Conservation (phyloP, 2,797 vertebrate species). For the Tokudaia muenninki region DNA sequence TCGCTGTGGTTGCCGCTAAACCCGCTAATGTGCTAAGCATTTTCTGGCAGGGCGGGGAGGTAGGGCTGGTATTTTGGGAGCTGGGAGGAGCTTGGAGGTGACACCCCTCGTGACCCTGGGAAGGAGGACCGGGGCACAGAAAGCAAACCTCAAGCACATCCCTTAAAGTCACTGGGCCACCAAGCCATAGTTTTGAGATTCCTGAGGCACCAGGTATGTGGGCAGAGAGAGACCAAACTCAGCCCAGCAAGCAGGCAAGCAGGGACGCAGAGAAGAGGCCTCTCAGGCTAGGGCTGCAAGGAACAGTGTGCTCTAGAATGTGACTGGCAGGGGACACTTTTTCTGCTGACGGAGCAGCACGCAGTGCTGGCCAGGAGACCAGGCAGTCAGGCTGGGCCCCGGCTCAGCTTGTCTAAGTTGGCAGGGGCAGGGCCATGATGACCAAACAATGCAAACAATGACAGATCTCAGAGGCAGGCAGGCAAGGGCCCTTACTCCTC, state of each 20-base stretch:
- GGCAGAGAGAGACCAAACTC: neutral
- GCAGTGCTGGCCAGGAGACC: neutral
- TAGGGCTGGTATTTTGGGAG: slow-evolving; percentile 83
- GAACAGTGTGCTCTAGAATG: neutral
- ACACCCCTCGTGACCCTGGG: slow-evolving; percentile 65
- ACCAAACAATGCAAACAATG: slow-evolving; percentile 51
- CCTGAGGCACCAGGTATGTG: slow-evolving; percentile 53
- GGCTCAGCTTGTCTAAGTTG: slow-evolving; percentile 60
- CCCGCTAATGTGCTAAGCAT: slow-evolving; percentile 88
- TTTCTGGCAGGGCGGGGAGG: slow-evolving; percentile 85
- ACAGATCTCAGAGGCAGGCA: slow-evolving; percentile 7
- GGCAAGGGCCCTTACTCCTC: neutral
- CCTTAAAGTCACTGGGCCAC: slow-evolving; percentile 64
- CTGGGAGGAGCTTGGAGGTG: slow-evolving; percentile 73
- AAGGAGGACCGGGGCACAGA: slow-evolving; percentile 76
- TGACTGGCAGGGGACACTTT: slow-evolving; percentile 1
- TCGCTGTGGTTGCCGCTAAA: slow-evolving; percentile 81
- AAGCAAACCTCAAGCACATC: slow-evolving; percentile 65
- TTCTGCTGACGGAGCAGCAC: slow-evolving; percentile 57
- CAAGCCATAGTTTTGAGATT: slow-evolving; percentile 70
- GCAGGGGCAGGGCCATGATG: slow-evolving; percentile 17
- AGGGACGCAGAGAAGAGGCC: slow-evolving; percentile 45
- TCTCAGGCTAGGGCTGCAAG: neutral
- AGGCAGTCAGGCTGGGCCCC: slow-evolving; percentile 36
- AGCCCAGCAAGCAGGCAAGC: neutral